Evolutionary conservation across 2,888 invertebrate genomes (phyloP), one percentile per base, ranked within the genome.

Genomic region (Rhagophthalmus giganteus): DNA sequence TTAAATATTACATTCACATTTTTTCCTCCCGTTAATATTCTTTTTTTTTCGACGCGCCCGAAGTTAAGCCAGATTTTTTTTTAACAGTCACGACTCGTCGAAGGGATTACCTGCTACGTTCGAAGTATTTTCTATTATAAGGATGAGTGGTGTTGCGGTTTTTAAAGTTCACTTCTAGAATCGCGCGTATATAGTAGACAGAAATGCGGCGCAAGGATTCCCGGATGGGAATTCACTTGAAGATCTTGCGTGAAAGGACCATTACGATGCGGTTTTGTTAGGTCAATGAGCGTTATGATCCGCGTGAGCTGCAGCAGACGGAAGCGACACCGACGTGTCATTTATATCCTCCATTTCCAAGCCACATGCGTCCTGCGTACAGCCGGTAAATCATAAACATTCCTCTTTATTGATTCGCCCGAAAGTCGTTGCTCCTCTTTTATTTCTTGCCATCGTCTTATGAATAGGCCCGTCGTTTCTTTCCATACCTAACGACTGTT

Each of bases 271-370:
- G 37, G 28, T 24, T 31, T 37, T 38, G 46, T 60, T 57, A 55
- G 63, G 64, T 65, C 65, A 62, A 63, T 62, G 61, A 59, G 59
- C 59, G 62, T 61, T 61, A 61, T 62, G 62, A 62, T 62, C 60
- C 57, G 57, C 56, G 58, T 60, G 62, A 64, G 59, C 54, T 61
- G 62, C 58, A 61, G 55, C 63, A 62, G 59, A 61, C 62, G 60
- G 62, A 65, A 64, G 51, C 54, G 58, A 60, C 55, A 55, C 57
- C 61, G 64, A 64, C 64, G 62, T 60, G 60, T 63, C 66, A 62
- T 65, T 65, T 64, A 63, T 65, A 62, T 65, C 59, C 60, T 44
- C 58, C 53, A 54, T 58, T 60, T 61, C 58, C 57, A 54, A 54
- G 55, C 62, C 62, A 61, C 62, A 64, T 64, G 61, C 61, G 60